phyloP scores from a whole-genome alignment of 2,797 vertebrate genomes.

The Naso thynnoides region DNA sequence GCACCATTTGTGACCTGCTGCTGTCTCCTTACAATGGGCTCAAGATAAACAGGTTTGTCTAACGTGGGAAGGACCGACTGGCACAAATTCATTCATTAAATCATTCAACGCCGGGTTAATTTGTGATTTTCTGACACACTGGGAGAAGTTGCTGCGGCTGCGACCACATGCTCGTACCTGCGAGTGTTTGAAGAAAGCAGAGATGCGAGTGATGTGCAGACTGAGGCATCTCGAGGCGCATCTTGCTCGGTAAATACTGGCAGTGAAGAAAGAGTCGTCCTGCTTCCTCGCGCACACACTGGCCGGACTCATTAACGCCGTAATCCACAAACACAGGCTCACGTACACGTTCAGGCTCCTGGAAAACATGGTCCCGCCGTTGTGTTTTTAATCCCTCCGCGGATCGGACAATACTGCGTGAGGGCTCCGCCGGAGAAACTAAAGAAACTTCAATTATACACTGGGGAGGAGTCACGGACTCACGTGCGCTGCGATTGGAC shows the following conservation, averaged over 20 bases:
- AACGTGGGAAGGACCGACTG: background rate
- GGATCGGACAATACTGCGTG: conserved; percentile 77
- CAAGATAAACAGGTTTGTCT: conserved; percentile 49
- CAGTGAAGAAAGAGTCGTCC: conserved; percentile 89
- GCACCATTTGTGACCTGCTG: conserved; percentile 53
- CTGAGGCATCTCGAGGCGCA: conserved; percentile 96
- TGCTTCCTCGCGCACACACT: conserved; percentile 83
- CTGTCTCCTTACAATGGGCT: conserved; percentile 34
- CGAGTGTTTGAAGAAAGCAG: conserved; percentile 92
- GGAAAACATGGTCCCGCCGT: conserved; percentile 82
- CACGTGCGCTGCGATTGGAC: conserved; percentile 82
- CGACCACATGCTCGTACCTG: conserved; percentile 85
- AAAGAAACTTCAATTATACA: conserved; percentile 87
- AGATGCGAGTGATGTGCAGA: conserved; percentile 97
- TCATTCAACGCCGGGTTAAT: background rate
- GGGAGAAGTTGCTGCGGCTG: conserved; percentile 32
- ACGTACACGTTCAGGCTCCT: conserved; percentile 79
- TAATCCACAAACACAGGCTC: conserved; percentile 89
- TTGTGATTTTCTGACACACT: background rate
- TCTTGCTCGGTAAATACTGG: conserved; percentile 89
- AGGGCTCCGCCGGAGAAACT: conserved; percentile 81
- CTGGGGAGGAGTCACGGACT: conserved; percentile 80
- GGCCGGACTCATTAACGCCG: conserved; percentile 79
- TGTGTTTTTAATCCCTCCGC: conserved; percentile 75
- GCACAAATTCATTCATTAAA: conserved; percentile 13